phyloP scores from a whole-genome alignment of 2,797 vertebrate genomes.

The Clarias platycephalus region DNA sequence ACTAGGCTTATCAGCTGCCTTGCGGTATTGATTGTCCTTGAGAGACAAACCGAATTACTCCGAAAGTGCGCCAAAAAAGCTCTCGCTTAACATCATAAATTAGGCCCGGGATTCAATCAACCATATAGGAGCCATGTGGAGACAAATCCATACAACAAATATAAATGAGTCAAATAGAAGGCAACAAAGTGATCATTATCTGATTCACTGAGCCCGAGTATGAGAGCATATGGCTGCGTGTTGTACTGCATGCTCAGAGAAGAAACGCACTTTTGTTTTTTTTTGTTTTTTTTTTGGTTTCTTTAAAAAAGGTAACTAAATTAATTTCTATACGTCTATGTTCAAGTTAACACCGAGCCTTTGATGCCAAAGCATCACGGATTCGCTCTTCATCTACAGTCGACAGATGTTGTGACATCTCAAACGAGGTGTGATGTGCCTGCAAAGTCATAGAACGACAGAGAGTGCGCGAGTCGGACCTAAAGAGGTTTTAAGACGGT shows the following conservation, averaged over 20 bases:
- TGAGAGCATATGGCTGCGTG: slow-evolving; percentile 19
- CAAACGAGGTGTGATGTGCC: slow-evolving; percentile 15
- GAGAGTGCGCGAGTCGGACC: neutral
- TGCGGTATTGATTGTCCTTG: slow-evolving; percentile 58
- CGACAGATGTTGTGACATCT: slow-evolving; percentile 2
- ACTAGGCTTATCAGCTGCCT: slow-evolving; percentile 57
- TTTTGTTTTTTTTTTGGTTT: neutral
- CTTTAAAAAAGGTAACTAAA: neutral
- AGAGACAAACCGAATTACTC: slow-evolving; percentile 60
- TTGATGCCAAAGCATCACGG: neutral
- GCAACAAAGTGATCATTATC: slow-evolving; percentile 40
- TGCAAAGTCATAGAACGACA: slow-evolving; percentile 9
- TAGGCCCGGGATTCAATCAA: slow-evolving; percentile 46
- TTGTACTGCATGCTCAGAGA: slow-evolving; percentile 19
- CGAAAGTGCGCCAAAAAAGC: slow-evolving; percentile 52
- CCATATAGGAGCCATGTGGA: slow-evolving; percentile 35
- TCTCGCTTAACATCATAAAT: slow-evolving; percentile 52
- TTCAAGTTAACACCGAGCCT: neutral
- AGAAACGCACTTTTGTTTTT: neutral
- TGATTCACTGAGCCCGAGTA: slow-evolving; percentile 30
- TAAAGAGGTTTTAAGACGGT: slow-evolving; percentile 9
- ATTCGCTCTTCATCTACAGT: neutral
- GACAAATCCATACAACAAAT: slow-evolving; percentile 49
- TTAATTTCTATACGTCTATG: neutral
- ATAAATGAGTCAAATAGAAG: slow-evolving; percentile 42